phyloP scores from a whole-genome alignment of 2,888 invertebrate genomes.

The Ischnus inquisitorius region DNA sequence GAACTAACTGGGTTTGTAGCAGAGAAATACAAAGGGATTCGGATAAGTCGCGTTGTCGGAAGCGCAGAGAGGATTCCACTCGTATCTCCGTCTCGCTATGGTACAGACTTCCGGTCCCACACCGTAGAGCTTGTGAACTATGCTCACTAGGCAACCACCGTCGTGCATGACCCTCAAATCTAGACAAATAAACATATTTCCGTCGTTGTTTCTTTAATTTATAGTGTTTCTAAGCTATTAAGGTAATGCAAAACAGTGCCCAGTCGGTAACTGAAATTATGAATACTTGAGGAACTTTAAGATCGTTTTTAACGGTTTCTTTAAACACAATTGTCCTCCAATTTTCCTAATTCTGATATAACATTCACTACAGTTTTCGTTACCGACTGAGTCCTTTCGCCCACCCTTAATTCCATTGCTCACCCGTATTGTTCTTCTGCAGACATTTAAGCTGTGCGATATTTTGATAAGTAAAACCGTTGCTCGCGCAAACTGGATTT shows the following conservation, averaged over 20 bases:
- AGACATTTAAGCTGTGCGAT: slow-evolving; percentile 77
- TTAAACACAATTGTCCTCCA: neutral
- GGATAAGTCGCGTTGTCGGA: slow-evolving; percentile 76
- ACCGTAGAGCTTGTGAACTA: slow-evolving; percentile 70
- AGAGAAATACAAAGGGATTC: slow-evolving; percentile 79
- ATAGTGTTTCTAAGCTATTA: neutral
- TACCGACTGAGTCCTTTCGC: neutral
- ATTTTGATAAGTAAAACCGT: slow-evolving; percentile 78
- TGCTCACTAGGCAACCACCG: slow-evolving; percentile 76
- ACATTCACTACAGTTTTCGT: too few species aligned
- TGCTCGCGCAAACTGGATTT: slow-evolving; percentile 77
- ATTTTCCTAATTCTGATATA: too few species aligned
- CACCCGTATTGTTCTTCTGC: slow-evolving; percentile 73
- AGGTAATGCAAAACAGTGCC: too few species aligned
- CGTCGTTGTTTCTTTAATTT: neutral
- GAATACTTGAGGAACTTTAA: too few species aligned
- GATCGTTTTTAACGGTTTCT: too few species aligned
- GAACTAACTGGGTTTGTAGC: slow-evolving; percentile 72
- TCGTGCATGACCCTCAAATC: slow-evolving; percentile 76
- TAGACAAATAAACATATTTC: slow-evolving; percentile 46
- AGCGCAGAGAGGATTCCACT: slow-evolving; percentile 79
- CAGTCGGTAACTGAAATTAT: too few species aligned
- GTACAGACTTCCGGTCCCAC: slow-evolving; percentile 72
- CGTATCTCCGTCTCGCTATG: slow-evolving; percentile 74
- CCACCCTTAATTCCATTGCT: slow-evolving; percentile 30